A percentile compares a stretch with the other conserved stretches of the same genome.
Conservation (phyloP, 2,888 invertebrate genomes). For the Gnatocerus cornutus region DNA sequence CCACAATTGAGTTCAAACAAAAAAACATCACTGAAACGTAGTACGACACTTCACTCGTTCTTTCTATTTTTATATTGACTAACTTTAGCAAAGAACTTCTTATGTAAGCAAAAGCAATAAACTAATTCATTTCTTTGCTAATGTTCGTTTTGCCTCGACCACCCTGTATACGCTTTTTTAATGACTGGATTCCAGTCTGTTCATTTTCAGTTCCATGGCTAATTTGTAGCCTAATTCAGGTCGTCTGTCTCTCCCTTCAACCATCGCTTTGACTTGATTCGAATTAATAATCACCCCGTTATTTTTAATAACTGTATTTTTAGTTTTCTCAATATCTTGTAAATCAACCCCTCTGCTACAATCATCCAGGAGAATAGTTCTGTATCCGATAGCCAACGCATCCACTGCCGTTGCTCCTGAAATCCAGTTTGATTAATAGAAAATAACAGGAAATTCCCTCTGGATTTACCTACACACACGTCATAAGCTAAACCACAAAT, state of each 20-base stretch:
- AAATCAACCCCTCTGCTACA: constrained; percentile 92
- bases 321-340: constrained; percentile 88
- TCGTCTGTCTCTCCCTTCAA: constrained; percentile 88
- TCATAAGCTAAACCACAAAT: constrained; percentile 97
- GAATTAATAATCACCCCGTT: constrained; percentile 89
- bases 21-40: too few relatives aligned
- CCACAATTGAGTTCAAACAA: too few relatives aligned
- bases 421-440: constrained; percentile 34
- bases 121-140: too few relatives aligned
- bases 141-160: not conserved
- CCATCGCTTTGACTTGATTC: constrained; percentile 88
- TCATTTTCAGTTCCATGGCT: constrained; percentile 84
- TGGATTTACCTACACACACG: constrained; percentile 87
- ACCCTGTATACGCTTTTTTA: constrained; percentile 2
- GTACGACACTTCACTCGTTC: too few relatives aligned
- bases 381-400: constrained; percentile 91
- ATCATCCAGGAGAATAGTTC: constrained; percentile 91
- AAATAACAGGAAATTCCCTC: constrained; percentile 9
- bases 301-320: constrained; percentile 81
- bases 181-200: constrained; percentile 46
- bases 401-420: constrained; percentile 88
- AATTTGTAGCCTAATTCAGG: constrained; percentile 92
- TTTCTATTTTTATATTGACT: not conserved
- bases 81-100: not conserved
- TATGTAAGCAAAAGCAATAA: too few relatives aligned